phyloP scores from a whole-genome alignment of 2,888 invertebrate genomes.

The Palloptera scutellata region DNA sequence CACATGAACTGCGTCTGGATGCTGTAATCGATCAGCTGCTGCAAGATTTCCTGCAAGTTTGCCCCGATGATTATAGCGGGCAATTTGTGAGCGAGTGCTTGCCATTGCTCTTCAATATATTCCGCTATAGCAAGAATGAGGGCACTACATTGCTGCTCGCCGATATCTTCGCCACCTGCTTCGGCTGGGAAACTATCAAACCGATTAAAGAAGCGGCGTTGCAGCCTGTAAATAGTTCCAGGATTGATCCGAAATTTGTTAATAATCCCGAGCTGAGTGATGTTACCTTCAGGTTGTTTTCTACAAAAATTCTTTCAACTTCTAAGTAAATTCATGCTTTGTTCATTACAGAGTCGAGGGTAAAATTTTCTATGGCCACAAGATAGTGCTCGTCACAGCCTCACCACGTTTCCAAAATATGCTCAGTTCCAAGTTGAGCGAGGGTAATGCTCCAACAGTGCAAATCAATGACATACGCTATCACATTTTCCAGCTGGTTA shows the following conservation, averaged over 20 bases:
- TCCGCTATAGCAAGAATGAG: conserved; percentile 91
- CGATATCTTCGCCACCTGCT: conserved; percentile 89
- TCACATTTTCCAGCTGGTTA: conserved; percentile 87
- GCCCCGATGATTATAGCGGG: conserved; percentile 87
- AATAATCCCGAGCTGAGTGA: conserved; percentile 93
- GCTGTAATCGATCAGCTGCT: conserved; percentile 87
- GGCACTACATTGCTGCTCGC: conserved; percentile 86
- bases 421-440: conserved; percentile 79
- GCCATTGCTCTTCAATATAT: conserved; percentile 87
- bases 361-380: conserved; percentile 90
- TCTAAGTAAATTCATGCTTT: not conserved
- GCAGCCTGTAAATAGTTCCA: conserved; percentile 72
- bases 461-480: conserved; percentile 93
- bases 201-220: conserved; percentile 74
- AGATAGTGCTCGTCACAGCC: conserved; percentile 91
- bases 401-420: conserved; percentile 86
- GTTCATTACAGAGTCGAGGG: conserved; percentile 79
- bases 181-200: conserved; percentile 86
- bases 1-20: conserved; percentile 83
- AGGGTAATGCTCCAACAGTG: conserved; percentile 81
- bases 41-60: conserved; percentile 89
- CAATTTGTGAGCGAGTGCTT: conserved; percentile 91
- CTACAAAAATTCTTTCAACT: not conserved
- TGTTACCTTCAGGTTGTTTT: conserved; percentile 77
- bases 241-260: conserved; percentile 92